These are phyloP conservation scores for Drosophila pegasa DNA, from an alignment of 2,888 invertebrate species.

Conservation along the genomic window DNA sequence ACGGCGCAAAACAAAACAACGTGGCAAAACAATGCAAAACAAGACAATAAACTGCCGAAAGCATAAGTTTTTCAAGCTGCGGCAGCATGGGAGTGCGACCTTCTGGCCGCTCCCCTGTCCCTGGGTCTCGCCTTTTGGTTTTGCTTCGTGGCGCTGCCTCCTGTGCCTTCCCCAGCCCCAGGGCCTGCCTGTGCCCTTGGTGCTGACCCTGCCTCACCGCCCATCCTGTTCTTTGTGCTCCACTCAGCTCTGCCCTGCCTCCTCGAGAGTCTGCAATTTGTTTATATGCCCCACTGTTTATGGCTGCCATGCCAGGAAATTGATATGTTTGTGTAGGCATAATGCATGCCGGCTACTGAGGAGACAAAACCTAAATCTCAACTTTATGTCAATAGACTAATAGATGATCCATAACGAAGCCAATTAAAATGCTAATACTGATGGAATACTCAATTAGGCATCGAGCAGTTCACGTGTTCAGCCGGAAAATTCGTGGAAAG, in stretches of 20 bases:
- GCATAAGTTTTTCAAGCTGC: slow-evolving; percentile 63
- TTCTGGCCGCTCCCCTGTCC: neutral
- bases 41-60: slow-evolving; percentile 74
- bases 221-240: neutral
- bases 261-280: slow-evolving; percentile 38
- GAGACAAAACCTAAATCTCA: neutral
- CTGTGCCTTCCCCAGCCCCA: neutral
- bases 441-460: neutral
- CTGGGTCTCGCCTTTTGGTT: neutral
- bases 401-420: neutral
- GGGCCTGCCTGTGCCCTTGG: neutral
- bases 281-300: slow-evolving; percentile 30
- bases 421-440: slow-evolving; percentile 4
- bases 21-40: slow-evolving; percentile 59
- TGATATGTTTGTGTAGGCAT: slow-evolving; percentile 11
- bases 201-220: neutral
- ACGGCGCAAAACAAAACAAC: slow-evolving; percentile 26
- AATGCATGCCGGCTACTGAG: slow-evolving; percentile 7
- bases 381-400: neutral
- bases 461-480: neutral
- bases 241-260: neutral
- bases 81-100: neutral
- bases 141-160: neutral
- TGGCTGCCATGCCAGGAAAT: slow-evolving; percentile 8
- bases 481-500: neutral